Conservation (phyloP, 2,113 vertebrate genomes). For the Oncorhynchus nerka region DNA sequence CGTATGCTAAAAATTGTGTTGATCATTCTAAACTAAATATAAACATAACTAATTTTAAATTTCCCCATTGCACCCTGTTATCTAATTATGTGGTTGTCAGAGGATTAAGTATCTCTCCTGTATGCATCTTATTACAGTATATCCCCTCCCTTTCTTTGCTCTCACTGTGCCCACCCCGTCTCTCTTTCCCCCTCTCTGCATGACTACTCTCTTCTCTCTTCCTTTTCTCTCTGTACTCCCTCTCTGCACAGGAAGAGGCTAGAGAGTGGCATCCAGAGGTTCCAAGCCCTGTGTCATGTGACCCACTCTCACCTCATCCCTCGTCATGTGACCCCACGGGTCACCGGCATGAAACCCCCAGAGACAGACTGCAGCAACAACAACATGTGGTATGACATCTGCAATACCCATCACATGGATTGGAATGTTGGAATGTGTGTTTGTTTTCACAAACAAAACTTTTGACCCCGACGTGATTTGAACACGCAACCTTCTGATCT, state of each 20-base stretch:
- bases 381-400: constrained; percentile 35
- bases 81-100: background rate
- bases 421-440: background rate
- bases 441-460: too few relatives aligned
- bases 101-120: too few relatives aligned
- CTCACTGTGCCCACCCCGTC: background rate
- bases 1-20: too few relatives aligned
- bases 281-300: constrained; percentile 47
- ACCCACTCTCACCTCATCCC: constrained; percentile 26
- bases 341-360: constrained; percentile 37
- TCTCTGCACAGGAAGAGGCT: constrained; percentile 63
- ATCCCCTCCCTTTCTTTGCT: background rate
- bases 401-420: background rate
- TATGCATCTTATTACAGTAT: background rate
- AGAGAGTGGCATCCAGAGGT: constrained; percentile 59
- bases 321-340: constrained; percentile 58
- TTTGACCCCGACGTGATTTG: too few relatives aligned
- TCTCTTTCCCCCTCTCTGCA: background rate
- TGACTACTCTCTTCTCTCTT: background rate
- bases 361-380: constrained; percentile 18
- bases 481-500: too few relatives aligned
- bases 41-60: too few relatives aligned
- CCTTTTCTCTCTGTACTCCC: background rate
- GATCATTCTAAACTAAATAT: too few relatives aligned
- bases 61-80: background rate